Base-by-base conservation (phyloP, 2,888 invertebrate genomes). In the Rhorus exstirpatorius region DNA sequence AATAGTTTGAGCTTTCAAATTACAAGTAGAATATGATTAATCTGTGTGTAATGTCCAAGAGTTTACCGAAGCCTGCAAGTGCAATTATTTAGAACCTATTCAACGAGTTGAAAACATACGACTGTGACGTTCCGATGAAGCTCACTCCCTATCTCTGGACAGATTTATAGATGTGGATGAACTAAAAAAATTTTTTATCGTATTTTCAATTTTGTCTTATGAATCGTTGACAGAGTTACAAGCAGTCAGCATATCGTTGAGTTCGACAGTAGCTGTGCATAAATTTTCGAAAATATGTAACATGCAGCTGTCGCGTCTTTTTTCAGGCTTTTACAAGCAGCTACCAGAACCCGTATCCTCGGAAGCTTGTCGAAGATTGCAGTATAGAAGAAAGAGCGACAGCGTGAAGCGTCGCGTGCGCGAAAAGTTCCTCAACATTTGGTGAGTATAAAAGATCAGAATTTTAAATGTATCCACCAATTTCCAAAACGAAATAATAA, bases 281-380 rank as follows among this genome's bases (percentile, higher is more conserved):
- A 24, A 24, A 53, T 53, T 0, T 53, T 12, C 24, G 4, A 31
- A 44, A 6, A 44, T 44, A 44, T 51, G 79, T 83, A 76, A 82
- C 79, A 75, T 74, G 12, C 24, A 75, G 65, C 83, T 80, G 77
- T 77, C 38, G 58, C 79, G 70, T 85, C 72, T 79, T 60, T 85
- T 83, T 86, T 46, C 93, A 95, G 95, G 95, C 88, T 95, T 95
- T 92, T 94, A 95, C 92, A 95, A 95, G 91, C 94, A 95, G 90
- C 93, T 95, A 85, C 94, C 95, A 70, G 94, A 94, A 87, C 94
- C 95, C 31, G 92, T 94, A 80, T 94, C 94, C 80, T 94, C 94
- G 76, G 94, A 94, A 87, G 94, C 94, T 83, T 94, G 94, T 88
- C 93, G 94, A 72, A 93, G 94, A 85, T 93, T 95, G 85, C 94